Percentiles rank a stretch among this genome's conserved stretches.
Conservation (phyloP, 2,113 vertebrate genomes). For the Coturnix japonica region DNA sequence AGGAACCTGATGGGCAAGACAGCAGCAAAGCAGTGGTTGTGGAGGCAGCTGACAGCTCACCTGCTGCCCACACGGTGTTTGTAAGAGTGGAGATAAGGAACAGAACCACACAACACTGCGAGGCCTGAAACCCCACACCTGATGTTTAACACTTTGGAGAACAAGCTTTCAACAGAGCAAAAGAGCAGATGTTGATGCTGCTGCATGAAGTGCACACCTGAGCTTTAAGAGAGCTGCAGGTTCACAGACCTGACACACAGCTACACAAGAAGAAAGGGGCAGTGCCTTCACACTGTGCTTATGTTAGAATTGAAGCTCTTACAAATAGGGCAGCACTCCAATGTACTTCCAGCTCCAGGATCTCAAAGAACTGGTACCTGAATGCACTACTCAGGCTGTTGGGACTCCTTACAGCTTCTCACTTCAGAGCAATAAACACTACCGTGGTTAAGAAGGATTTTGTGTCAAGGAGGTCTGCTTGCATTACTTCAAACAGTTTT, state of each 20-base stretch:
- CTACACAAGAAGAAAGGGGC: background rate
- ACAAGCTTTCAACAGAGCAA: background rate
- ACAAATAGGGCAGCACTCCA: slow-evolving; percentile 17
- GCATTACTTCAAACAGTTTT: background rate
- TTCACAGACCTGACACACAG: background rate
- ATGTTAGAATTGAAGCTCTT: background rate
- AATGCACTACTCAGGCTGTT: background rate
- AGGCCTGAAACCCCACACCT: background rate
- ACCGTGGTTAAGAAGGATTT: background rate
- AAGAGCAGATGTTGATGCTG: background rate
- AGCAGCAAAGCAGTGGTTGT: background rate
- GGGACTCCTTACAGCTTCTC: background rate
- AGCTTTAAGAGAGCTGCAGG: background rate
- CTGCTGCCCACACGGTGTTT: background rate
- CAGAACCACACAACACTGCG: background rate
- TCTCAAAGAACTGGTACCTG: background rate
- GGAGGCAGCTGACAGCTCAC: background rate
- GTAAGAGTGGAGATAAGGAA: background rate
- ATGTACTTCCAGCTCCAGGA: background rate
- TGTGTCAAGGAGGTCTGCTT: background rate
- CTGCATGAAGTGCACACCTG: background rate
- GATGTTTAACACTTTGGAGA: background rate
- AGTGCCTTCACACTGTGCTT: slow-evolving; percentile 17
- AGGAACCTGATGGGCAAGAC: background rate
- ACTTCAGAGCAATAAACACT: background rate